Percentiles rank a stretch among this genome's conserved stretches.
Conservation (phyloP, 1,140 invertebrate genomes). For the Drosophila sulfurigaster region DNA sequence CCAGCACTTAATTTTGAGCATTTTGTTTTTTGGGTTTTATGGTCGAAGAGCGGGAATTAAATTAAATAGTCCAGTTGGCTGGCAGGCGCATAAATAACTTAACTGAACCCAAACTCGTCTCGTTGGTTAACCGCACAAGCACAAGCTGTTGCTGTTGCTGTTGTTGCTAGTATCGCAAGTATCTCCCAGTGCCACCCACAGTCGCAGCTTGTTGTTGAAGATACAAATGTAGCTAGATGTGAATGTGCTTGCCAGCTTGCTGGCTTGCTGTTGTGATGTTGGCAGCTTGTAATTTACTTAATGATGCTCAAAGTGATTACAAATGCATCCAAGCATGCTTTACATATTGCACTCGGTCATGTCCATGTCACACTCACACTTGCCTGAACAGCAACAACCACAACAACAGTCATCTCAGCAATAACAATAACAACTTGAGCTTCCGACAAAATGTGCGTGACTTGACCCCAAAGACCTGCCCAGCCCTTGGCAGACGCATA, state of each 20-base stretch:
- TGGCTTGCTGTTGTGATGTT: slow-evolving; percentile 53
- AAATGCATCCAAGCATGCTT: slow-evolving; percentile 54
- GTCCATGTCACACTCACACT: slow-evolving; percentile 35
- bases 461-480: slow-evolving; percentile 48
- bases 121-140: slow-evolving; percentile 13
- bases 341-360: slow-evolving; percentile 58
- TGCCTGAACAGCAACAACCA: slow-evolving; percentile 19
- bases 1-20: slow-evolving; percentile 33
- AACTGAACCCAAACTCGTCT: slow-evolving; percentile 19
- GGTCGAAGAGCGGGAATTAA: slow-evolving; percentile 35
- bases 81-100: slow-evolving; percentile 35
- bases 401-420: slow-evolving; percentile 4
- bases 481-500: slow-evolving; percentile 52
- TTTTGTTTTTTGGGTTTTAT: slow-evolving; percentile 36
- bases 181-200: background rate
- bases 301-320: slow-evolving; percentile 60
- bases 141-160: background rate
- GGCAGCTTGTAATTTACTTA: slow-evolving; percentile 62
- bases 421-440: slow-evolving; percentile 19
- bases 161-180: background rate
- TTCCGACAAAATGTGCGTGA: slow-evolving; percentile 49
- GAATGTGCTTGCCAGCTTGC: slow-evolving; percentile 37
- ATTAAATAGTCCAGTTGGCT: slow-evolving; percentile 43
- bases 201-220: slow-evolving; percentile 13
- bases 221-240: slow-evolving; percentile 55